A percentile compares a stretch with the other conserved stretches of the same genome.
These are phyloP conservation scores for Tortricodes alternella DNA, from an alignment of 2,888 invertebrate species.

Conservation along the genomic window DNA sequence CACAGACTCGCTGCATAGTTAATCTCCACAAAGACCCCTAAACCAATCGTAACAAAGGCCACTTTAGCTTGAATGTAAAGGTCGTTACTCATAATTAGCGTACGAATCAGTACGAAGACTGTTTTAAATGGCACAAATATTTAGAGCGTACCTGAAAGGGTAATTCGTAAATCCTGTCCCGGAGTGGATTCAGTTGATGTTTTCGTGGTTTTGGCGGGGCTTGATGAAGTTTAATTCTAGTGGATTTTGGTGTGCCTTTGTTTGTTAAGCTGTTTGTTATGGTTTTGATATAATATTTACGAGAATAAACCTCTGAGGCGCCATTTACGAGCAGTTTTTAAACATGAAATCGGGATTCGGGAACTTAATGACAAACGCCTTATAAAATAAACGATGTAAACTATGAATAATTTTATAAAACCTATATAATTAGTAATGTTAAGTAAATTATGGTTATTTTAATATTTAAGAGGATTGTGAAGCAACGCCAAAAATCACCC, in stretches of 20 bases:
- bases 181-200: conserved; percentile 1
- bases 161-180: conserved; percentile 18
- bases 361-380: too few relatives aligned
- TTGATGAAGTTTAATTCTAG: conserved; percentile 15
- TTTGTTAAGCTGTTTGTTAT: background rate
- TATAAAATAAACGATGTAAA: too few relatives aligned
- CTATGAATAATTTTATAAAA: too few relatives aligned
- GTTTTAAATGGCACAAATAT: conserved; percentile 30
- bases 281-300: background rate
- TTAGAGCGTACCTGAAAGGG: conserved; percentile 12
- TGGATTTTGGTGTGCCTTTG: background rate
- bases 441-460: too few relatives aligned
- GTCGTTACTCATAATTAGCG: conserved; percentile 19
- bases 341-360: too few relatives aligned
- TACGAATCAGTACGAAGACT: conserved; percentile 19
- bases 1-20: conserved; percentile 22
- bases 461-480: too few relatives aligned
- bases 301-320: too few relatives aligned
- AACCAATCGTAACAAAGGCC: background rate
- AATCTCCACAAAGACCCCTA: background rate
- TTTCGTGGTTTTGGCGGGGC: background rate
- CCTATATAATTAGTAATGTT: too few relatives aligned
- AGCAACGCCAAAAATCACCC: too few relatives aligned
- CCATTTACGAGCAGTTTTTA: too few relatives aligned
- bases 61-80: background rate